phyloP scores from a whole-genome alignment of 2,888 invertebrate genomes.

The Deilephila elpenor region DNA sequence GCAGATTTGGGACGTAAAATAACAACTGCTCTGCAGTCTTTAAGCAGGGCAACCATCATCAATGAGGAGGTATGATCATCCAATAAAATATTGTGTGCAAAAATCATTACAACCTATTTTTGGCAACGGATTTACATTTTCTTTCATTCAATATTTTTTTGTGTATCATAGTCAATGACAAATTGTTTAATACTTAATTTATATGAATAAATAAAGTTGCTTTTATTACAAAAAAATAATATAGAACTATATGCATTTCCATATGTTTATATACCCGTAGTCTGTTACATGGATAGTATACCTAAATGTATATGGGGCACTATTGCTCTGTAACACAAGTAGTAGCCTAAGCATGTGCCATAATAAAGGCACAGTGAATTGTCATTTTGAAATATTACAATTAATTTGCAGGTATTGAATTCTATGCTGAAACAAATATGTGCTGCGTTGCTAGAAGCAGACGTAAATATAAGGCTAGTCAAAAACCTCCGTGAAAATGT shows the following conservation, averaged over 20 bases:
- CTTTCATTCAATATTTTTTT: neutral
- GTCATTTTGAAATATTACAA: slow-evolving; percentile 37
- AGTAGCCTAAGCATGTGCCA: too few relatives aligned
- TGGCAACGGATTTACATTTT: neutral
- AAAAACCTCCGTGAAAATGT: slow-evolving; percentile 99
- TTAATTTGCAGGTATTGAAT: slow-evolving; percentile 92
- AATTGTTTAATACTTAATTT: neutral
- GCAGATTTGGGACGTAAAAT: slow-evolving; percentile 99
- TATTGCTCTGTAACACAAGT: too few relatives aligned
- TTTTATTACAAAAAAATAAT: too few relatives aligned
- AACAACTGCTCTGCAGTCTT: slow-evolving; percentile 97
- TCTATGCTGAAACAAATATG: slow-evolving; percentile 99
- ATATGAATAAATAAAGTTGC: neutral
- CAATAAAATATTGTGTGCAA: neutral
- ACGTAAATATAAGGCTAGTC: slow-evolving; percentile 97
- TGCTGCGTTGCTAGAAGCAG: slow-evolving; percentile 98
- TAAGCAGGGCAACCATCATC: slow-evolving; percentile 99
- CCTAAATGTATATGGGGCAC: too few relatives aligned
- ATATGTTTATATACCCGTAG: neutral
- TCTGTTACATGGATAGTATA: slow-evolving; percentile 28
- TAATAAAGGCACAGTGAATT: too few relatives aligned
- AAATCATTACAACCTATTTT: neutral
- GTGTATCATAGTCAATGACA: neutral
- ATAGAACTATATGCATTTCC: neutral
- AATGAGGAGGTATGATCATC: slow-evolving; percentile 93